These are phyloP conservation scores for Vidua macroura DNA, from an alignment of 2,113 vertebrate species.

Conservation along the genomic window DNA sequence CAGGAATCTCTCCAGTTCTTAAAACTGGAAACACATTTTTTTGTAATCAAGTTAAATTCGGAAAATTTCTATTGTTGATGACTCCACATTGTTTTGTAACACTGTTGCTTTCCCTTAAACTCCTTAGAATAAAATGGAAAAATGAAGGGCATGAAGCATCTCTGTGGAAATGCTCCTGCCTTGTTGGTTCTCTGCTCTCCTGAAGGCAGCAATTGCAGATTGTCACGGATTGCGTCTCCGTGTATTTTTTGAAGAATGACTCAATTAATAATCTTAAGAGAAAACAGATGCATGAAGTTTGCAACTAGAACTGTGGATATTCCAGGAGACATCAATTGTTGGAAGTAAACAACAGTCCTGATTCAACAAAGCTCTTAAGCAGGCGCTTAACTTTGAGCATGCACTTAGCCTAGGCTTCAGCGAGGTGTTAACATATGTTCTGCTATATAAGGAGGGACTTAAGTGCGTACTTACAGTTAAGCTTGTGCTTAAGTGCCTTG, in stretches of 20 bases:
- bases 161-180: background rate
- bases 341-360: slow-evolving; percentile 46
- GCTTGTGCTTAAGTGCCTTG: slow-evolving; percentile 63
- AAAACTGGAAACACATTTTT: background rate
- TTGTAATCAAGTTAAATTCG: background rate
- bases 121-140: background rate
- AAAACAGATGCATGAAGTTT: slow-evolving; percentile 38
- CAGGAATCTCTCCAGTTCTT: background rate
- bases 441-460: slow-evolving; percentile 63
- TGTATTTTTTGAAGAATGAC: background rate
- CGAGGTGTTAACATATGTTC: slow-evolving; percentile 52
- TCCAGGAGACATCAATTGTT: slow-evolving; percentile 49
- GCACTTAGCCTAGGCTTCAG: slow-evolving; percentile 46
- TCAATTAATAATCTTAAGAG: slow-evolving; percentile 9
- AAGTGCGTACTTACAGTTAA: slow-evolving; percentile 64
- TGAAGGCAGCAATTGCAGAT: background rate
- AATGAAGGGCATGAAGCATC: background rate
- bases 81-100: background rate
- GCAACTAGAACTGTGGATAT: background rate
- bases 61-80: background rate
- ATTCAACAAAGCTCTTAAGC: slow-evolving; percentile 59
- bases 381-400: slow-evolving; percentile 61
- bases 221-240: accelerated
- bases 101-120: background rate
- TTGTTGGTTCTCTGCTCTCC: background rate